Conservation (phyloP, 2,888 invertebrate species). For the Coenonympha glycerion region DNA sequence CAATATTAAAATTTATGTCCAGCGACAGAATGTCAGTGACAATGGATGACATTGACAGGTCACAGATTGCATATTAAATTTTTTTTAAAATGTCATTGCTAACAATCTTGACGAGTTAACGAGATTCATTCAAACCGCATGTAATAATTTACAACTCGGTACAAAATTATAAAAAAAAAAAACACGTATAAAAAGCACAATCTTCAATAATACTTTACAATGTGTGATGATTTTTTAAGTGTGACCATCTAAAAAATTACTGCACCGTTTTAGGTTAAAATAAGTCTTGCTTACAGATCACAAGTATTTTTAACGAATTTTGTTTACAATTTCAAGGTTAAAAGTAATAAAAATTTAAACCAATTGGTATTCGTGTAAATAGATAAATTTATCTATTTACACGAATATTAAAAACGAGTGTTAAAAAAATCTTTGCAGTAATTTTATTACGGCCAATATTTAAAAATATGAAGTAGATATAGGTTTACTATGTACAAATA, state of each 20-base stretch:
- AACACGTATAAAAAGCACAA: constrained; percentile 9
- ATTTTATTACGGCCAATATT: not conserved
- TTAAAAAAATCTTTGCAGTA: not conserved
- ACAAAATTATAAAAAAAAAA: not conserved
- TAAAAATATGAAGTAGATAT: not conserved
- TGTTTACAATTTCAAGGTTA: too few species aligned
- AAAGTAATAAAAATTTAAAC: too few species aligned
- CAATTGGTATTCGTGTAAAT: too few species aligned
- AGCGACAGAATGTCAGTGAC: too few species aligned
- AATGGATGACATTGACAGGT: too few species aligned
- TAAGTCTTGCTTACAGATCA: too few species aligned
- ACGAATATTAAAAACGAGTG: not conserved
- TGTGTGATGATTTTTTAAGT: constrained; percentile 1
- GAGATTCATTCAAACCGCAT: constrained; percentile 7
- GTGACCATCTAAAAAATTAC: not conserved
- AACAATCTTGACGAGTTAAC: not conserved
- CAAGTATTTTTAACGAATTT: too few species aligned
- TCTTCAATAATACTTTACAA: constrained; percentile 10
- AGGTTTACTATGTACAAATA: constrained; percentile 1
- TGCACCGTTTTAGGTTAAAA: not conserved
- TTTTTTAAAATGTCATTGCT: too few species aligned
- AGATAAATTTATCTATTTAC: too few species aligned
- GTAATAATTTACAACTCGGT: constrained; percentile 10
- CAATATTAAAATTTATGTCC: too few species aligned
- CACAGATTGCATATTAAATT: too few species aligned